These are phyloP conservation scores for Scaptomyza graminum DNA, from an alignment of 1,140 invertebrate species.

Conservation along the genomic window DNA sequence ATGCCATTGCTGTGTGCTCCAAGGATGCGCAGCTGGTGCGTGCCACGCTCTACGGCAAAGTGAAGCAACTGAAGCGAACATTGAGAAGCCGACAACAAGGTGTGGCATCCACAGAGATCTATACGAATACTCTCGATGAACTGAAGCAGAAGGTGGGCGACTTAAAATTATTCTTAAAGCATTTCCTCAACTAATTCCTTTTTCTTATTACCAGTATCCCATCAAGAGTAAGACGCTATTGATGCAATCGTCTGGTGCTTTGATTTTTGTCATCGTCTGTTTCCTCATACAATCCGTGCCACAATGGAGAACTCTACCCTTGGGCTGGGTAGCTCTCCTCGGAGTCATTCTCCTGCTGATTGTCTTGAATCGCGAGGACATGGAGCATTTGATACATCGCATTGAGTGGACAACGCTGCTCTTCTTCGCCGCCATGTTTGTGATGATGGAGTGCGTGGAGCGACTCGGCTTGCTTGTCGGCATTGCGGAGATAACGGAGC, in stretches of 20 bases:
- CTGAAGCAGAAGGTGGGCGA: constrained; percentile 85
- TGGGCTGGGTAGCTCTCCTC: constrained; percentile 91
- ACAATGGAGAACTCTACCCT: constrained; percentile 85
- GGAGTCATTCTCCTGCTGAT: constrained; percentile 89
- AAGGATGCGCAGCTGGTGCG: constrained; percentile 90
- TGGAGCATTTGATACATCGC: constrained; percentile 89
- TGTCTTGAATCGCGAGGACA: constrained; percentile 86
- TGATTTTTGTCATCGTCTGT: constrained; percentile 87
- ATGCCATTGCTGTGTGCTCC: constrained; percentile 89
- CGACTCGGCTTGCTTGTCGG: constrained; percentile 88
- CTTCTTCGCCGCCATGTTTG: constrained; percentile 92
- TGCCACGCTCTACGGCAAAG: constrained; percentile 87
- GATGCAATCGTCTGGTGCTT: constrained; percentile 87
- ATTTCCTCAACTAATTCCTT: neutral
- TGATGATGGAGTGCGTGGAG: constrained; percentile 92
- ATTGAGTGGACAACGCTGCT: constrained; percentile 92
- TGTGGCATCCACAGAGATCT: constrained; percentile 86
- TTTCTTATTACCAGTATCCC: constrained; percentile 86
- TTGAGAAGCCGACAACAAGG: constrained; percentile 86
- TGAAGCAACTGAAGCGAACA: constrained; percentile 85
- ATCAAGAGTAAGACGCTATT: constrained; percentile 88
- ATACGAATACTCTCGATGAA: constrained; percentile 87
- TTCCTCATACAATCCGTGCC: constrained; percentile 90
- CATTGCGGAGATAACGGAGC: constrained; percentile 89
- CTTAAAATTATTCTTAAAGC: neutral